A percentile compares a stretch with the other conserved stretches of the same genome.
phyloP scores from a whole-genome alignment of 2,797 vertebrate genomes.

The Smutsia temminckii region DNA sequence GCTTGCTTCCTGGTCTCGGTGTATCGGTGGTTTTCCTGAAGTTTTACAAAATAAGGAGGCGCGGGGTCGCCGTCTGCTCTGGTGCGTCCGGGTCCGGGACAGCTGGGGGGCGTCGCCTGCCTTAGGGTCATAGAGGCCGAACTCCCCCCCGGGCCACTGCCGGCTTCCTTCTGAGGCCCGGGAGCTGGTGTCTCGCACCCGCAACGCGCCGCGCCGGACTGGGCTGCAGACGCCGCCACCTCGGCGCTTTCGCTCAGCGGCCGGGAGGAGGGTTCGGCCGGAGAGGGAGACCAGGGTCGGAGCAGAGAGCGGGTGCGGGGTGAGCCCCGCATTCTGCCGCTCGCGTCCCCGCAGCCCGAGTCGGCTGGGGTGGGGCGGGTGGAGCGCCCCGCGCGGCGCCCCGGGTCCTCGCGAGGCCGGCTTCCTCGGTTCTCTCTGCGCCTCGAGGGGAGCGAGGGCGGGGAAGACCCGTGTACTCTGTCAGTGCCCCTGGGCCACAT shows the following conservation, averaged over 20 bases:
- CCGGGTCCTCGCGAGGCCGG: neutral
- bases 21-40: neutral
- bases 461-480: neutral
- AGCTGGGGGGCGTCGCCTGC: neutral
- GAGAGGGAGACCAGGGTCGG: neutral
- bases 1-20: neutral
- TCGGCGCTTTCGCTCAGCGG: neutral
- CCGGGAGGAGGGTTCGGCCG: neutral
- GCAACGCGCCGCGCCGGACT: too few relatives aligned
- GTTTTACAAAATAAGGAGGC: neutral
- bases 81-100: neutral
- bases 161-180: neutral
- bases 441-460: neutral
- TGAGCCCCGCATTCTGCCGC: neutral
- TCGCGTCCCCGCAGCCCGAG: neutral
- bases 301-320: neutral
- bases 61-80: neutral
- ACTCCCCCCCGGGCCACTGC: neutral
- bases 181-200: rapidly evolving
- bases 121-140: neutral
- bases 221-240: neutral
- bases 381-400: neutral
- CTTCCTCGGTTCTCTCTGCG: neutral
- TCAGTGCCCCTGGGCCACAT: neutral
- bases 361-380: neutral